A percentile compares a stretch with the other conserved stretches of the same genome.
Evolutionary conservation across 92 coral and sea anemone species (phyloP).

Genomic region (Hydrozoanthus gracilis): DNA sequence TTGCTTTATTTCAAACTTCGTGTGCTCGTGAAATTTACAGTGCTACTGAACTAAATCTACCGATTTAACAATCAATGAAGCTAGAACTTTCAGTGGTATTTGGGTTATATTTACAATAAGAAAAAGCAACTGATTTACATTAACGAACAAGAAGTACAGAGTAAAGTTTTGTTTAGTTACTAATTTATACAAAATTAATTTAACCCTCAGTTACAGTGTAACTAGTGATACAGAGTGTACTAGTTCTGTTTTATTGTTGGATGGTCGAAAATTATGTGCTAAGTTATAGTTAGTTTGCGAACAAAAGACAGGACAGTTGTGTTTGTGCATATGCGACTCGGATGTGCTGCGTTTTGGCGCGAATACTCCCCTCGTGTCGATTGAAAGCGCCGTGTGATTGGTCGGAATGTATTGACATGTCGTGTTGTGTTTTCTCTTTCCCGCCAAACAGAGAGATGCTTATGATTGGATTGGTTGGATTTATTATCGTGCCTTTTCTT

Average conservation of each 20-base stretch:
- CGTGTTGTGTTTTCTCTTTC: background rate
- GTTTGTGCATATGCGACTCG: background rate
- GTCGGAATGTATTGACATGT: background rate
- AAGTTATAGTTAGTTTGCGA: too few relatives aligned
- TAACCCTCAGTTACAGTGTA: too few relatives aligned
- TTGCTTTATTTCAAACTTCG: constrained; percentile 3
- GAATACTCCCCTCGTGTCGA: background rate
- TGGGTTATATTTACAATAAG: background rate
- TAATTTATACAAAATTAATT: too few relatives aligned
- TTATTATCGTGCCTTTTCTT: too few relatives aligned
- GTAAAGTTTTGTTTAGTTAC: too few relatives aligned
- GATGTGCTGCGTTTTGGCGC: background rate
- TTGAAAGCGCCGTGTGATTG: background rate
- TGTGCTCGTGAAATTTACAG: constrained; percentile 7
- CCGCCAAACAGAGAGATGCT: too few relatives aligned
- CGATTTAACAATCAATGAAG: background rate
- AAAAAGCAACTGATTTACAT: background rate
- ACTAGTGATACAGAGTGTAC: too few relatives aligned
- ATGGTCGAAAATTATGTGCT: too few relatives aligned
- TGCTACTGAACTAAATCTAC: background rate
- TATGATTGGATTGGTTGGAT: too few relatives aligned
- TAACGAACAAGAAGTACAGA: too few relatives aligned
- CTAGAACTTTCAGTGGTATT: background rate
- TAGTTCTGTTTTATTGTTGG: too few relatives aligned
- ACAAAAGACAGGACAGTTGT: too few relatives aligned